These are phyloP conservation scores for Zhuqinia jingwanae DNA, from an alignment of 2,888 invertebrate species.

Conservation along the genomic window DNA sequence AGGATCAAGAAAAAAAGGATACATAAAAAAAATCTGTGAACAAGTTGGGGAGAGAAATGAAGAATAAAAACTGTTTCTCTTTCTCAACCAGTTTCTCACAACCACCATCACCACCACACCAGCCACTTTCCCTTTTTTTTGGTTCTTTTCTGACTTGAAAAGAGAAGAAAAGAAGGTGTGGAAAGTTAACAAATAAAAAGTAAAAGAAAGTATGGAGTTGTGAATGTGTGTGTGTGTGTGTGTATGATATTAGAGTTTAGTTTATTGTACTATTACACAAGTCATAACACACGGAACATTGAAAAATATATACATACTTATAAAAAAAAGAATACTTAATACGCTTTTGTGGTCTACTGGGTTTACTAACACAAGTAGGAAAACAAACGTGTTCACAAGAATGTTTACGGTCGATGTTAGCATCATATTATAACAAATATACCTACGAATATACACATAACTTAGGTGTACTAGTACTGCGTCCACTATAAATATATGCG, in stretches of 20 bases:
- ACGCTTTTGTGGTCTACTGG: slow-evolving; percentile 12
- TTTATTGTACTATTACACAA: neutral
- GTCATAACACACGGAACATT: neutral
- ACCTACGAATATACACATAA: no score
- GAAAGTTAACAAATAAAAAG: slow-evolving; percentile 48
- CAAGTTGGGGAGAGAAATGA: neutral
- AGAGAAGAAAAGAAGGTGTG: slow-evolving; percentile 42
- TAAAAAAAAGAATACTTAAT: slow-evolving; percentile 18
- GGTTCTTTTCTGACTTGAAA: slow-evolving; percentile 12
- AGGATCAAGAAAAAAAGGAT: slow-evolving; percentile 27
- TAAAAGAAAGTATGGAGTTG: neutral
- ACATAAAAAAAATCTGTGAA: slow-evolving; percentile 49
- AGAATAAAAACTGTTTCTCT: slow-evolving; percentile 30
- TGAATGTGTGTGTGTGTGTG: no score
- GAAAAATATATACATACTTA: neutral
- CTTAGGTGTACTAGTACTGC: no score
- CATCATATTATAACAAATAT: slow-evolving; percentile 23
- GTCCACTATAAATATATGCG: neutral
- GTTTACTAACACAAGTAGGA: neutral
- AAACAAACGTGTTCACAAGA: neutral
- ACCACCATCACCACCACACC: neutral
- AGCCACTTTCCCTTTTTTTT: slow-evolving; percentile 5
- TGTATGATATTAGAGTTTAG: neutral
- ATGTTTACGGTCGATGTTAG: slow-evolving; percentile 38
- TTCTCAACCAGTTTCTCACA: neutral